A percentile compares a stretch with the other conserved stretches of the same genome.
Conservation (phyloP, 2,888 invertebrate genomes). For the Pecten maximus region DNA sequence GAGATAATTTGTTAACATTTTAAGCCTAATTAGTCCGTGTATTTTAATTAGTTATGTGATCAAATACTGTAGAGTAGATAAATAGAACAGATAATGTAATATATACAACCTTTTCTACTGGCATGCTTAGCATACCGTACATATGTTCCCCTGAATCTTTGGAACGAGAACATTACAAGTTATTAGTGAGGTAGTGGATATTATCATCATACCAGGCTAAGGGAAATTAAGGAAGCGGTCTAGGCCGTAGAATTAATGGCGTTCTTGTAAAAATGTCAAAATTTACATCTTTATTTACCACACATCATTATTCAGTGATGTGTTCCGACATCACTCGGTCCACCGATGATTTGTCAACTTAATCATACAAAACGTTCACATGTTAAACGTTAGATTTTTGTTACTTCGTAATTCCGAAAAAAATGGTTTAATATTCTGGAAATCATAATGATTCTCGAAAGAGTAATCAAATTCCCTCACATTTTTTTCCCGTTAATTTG, state of each 20-base stretch:
- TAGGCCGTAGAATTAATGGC: neutral
- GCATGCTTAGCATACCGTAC: too few species aligned
- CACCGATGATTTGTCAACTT: neutral
- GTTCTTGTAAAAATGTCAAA: neutral
- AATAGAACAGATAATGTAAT: too few species aligned
- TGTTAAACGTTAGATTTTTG: neutral
- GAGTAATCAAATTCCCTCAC: too few species aligned
- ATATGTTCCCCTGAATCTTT: too few species aligned
- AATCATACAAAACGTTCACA: neutral
- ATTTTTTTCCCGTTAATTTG: too few species aligned
- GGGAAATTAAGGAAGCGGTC: neutral
- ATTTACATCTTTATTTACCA: neutral
- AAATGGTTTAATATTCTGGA: too few species aligned
- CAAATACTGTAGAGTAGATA: too few species aligned
- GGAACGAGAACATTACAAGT: too few species aligned
- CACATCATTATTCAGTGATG: neutral
- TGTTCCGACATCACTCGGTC: neutral
- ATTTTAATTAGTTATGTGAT: neutral
- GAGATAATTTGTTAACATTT: neutral
- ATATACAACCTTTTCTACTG: too few species aligned
- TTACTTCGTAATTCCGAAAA: too few species aligned
- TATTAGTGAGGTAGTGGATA: neutral
- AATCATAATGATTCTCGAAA: too few species aligned
- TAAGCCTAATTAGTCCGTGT: neutral
- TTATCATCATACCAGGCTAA: neutral